phyloP scores from a whole-genome alignment of 2,113 vertebrate genomes.

The Sinocyclocheilus anophthalmus region DNA sequence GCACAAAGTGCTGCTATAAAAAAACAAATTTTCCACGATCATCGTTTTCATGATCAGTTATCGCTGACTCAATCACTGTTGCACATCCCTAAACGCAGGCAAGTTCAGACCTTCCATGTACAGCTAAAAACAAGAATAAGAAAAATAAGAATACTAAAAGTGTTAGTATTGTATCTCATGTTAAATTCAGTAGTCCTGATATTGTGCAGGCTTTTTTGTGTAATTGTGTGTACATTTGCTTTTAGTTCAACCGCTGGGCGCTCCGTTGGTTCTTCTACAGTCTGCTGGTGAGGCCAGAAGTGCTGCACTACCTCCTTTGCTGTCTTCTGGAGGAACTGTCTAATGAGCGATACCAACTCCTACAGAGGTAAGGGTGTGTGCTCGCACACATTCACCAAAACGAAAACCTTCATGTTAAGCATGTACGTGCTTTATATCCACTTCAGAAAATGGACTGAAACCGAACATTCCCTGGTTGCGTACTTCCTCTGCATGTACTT shows the following conservation, averaged over 20 bases:
- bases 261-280: slow-evolving; percentile 38
- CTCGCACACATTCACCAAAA: neutral
- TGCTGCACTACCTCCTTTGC: slow-evolving; percentile 25
- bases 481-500: slow-evolving; percentile 49
- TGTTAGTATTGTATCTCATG: neutral
- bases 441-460: slow-evolving; percentile 31
- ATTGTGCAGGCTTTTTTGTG: neutral
- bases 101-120: neutral
- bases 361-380: neutral
- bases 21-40: too few species aligned
- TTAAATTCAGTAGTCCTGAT: neutral
- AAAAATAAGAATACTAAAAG: neutral
- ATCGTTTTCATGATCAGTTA: too few species aligned
- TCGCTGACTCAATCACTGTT: too few species aligned
- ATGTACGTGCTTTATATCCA: neutral
- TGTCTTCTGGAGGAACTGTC: slow-evolving; percentile 46
- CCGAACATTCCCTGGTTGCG: slow-evolving; percentile 35
- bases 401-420: neutral
- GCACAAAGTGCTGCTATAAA: too few species aligned
- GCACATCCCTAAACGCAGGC: neutral
- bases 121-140: neutral
- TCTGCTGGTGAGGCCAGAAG: neutral
- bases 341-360: neutral
- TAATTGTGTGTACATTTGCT: slow-evolving; percentile 35
- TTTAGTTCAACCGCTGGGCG: slow-evolving; percentile 50